Base-by-base conservation (phyloP, 2,113 vertebrate genomes). In the Dasypus novemcinctus region DNA sequence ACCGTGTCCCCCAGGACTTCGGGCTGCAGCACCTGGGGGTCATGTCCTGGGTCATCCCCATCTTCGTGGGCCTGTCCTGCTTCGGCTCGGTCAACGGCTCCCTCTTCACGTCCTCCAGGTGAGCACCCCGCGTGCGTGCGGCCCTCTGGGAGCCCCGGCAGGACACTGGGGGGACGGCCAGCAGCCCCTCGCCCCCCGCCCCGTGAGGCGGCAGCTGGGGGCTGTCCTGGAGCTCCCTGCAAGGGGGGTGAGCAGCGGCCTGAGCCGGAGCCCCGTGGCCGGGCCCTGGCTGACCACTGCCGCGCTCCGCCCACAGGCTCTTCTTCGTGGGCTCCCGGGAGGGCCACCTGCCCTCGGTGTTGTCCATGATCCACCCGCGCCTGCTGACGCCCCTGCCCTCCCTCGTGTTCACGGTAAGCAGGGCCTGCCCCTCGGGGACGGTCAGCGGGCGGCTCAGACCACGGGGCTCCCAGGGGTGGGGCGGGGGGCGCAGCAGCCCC, bases 21-120 rank as follows among this genome's bases (percentile, higher is more conserved):
- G 99, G 99, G 31, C 99, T 99, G 96, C 93, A 97, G 36, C 99
- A 99, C 98, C 97, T 99, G 64, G 99, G 99, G 0, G 98, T 99
- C 61, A 99, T 99, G 99, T 98, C 99, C 23, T 99, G 99, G 99
- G 99, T 99, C 98, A 99, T 99, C 94, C 99, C 99, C 0, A 99
- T 99, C 95, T 99, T 99, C 41, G 99, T 99, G 12, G 99, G 99
- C 12, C 98, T 99, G 41, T 99, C 99, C 0, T 99, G 99, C 97
- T 99, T 99, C 1, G 99, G 99, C 3, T 99, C 99, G 0, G 99
- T 99, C 87, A 99, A 99, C 1, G 99, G 99, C 7, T 99, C 99
- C 27, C 98, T 99, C 85, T 99, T 99, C 98, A 99, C 99, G 0
- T 99, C 99, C 15, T 99, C 99, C 88, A 99, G 99, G 99, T 99